A percentile compares a stretch with the other conserved stretches of the same genome.
These are phyloP conservation scores for Calyptomena viridis DNA, from an alignment of 2,113 vertebrate genomes.

Conservation along the genomic window DNA sequence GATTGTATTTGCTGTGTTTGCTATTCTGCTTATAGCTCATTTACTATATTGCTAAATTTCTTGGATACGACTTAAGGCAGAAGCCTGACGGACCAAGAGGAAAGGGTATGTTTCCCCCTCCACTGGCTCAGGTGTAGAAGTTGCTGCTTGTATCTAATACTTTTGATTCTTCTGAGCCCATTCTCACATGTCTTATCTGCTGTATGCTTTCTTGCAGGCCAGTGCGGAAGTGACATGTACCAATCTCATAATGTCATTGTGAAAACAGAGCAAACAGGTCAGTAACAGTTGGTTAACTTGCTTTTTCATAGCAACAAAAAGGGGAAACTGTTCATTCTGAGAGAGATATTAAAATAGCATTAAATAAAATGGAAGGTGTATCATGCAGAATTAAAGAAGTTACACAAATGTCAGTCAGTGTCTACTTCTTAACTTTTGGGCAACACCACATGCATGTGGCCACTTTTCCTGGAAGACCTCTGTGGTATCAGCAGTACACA, in stretches of 20 bases:
- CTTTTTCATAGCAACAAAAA: background rate
- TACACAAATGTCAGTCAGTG: background rate
- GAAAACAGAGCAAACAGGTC: slow-evolving; percentile 83
- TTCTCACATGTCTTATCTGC: background rate
- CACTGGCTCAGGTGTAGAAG: background rate
- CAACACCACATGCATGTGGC: background rate
- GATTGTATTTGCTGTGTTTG: background rate
- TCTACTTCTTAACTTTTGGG: background rate
- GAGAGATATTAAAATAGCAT: background rate
- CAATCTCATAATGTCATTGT: slow-evolving; percentile 79
- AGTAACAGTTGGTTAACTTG: background rate
- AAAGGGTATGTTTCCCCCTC: background rate
- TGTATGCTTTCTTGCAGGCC: slow-evolving; percentile 70
- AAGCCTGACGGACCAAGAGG: background rate
- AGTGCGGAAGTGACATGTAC: slow-evolving; percentile 80
- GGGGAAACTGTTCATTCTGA: background rate
- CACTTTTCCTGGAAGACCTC: background rate
- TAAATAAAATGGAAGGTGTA: background rate
- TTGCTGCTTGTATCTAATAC: background rate
- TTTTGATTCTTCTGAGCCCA: background rate
- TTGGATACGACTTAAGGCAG: background rate
- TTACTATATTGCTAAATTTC: background rate
- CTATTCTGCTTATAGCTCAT: background rate
- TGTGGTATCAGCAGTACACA: background rate
- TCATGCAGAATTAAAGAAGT: background rate